Conservation (phyloP, 2,888 invertebrate genomes). For the Rotaria socialis region DNA sequence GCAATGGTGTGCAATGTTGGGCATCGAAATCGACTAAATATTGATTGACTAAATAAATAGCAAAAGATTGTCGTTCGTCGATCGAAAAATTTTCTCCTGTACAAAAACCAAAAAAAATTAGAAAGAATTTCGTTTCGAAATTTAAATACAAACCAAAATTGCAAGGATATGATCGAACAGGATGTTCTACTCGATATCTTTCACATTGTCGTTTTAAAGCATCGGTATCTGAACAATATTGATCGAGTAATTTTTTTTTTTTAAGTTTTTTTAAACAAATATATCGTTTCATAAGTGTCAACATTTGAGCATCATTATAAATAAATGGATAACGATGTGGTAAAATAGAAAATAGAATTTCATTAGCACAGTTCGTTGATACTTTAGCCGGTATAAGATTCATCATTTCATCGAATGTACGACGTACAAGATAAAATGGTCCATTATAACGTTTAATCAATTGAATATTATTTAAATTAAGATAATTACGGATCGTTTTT, state of each 20-base stretch:
- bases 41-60: conserved; percentile 44
- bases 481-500: conserved; percentile 41
- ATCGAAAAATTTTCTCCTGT: not conserved
- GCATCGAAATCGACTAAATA: conserved; percentile 44
- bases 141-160: not conserved
- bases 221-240: not conserved
- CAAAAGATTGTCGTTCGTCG: conserved; percentile 10
- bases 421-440: conserved; percentile 73
- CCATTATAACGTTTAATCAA: conserved; percentile 65
- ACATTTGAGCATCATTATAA: conserved; percentile 48
- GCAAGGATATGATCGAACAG: not conserved
- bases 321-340: conserved; percentile 60
- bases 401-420: conserved; percentile 86
- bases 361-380: conserved; percentile 74
- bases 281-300: conserved; percentile 25
- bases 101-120: not conserved
- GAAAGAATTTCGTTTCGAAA: not conserved
- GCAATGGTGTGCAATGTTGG: conserved; percentile 40
- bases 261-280: not conserved
- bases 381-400: conserved; percentile 59
- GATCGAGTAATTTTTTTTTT: not conserved
- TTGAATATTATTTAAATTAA: conserved; percentile 47
- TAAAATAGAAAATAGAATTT: conserved; percentile 67
- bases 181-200: not conserved
- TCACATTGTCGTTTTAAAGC: not conserved